phyloP scores from a whole-genome alignment of 2,797 vertebrate species.

The Apodemus agrarius region DNA sequence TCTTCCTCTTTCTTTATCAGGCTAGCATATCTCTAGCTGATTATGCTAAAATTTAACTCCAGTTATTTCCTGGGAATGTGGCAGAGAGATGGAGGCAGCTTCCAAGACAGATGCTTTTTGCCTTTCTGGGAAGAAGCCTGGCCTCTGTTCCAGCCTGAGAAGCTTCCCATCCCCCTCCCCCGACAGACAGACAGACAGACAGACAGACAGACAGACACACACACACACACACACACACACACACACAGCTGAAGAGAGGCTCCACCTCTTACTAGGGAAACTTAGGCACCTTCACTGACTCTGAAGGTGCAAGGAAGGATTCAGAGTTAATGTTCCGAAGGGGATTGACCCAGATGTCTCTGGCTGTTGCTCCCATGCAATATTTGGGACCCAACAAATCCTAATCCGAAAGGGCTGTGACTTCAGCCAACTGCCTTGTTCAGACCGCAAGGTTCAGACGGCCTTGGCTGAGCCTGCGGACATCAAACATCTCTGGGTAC shows the following conservation, averaged over 20 bases:
- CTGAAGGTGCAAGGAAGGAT: neutral
- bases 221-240: no score
- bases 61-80: neutral
- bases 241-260: neutral
- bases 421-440: neutral
- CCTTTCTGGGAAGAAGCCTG: neutral
- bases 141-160: neutral
- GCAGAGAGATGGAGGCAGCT: slow-evolving; percentile 1
- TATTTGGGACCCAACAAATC: neutral
- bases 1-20: neutral
- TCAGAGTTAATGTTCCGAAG: neutral
- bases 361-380: neutral
- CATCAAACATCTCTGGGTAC: neutral
- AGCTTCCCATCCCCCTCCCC: neutral
- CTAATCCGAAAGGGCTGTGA: neutral
- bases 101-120: neutral
- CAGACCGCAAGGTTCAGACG: neutral
- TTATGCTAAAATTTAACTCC: slow-evolving; percentile 18
- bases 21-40: neutral
- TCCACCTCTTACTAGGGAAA: neutral
- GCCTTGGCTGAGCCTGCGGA: neutral
- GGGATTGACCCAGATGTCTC: neutral
- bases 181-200: no score
- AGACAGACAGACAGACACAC: no score
- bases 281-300: neutral